Conservation (phyloP, 2,797 vertebrate genomes). For the Sciaenops ocellatus region DNA sequence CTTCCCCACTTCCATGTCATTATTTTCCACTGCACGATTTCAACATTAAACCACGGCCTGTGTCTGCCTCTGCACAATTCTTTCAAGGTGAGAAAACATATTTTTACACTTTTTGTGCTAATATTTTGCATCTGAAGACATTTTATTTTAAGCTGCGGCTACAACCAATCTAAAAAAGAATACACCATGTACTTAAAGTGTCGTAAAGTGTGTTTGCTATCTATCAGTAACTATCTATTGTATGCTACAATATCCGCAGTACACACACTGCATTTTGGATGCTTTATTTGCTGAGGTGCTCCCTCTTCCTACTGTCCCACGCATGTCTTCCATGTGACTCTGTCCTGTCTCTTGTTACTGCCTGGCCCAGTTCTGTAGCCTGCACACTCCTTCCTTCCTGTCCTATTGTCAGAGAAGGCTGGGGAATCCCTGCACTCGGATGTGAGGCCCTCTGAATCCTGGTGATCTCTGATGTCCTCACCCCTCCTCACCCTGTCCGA, state of each 20-base stretch:
- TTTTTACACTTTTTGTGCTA: neutral
- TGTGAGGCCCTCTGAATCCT: constrained; percentile 61
- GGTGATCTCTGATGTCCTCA: constrained; percentile 64
- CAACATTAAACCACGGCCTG: neutral
- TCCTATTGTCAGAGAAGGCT: constrained; percentile 79
- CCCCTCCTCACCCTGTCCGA: constrained; percentile 46
- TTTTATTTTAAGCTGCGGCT: neutral
- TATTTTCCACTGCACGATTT: constrained; percentile 43
- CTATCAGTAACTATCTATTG: neutral
- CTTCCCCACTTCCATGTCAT: constrained; percentile 28
- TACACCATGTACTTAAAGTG: neutral
- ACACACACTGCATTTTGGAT: constrained; percentile 11
- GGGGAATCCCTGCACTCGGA: constrained; percentile 82
- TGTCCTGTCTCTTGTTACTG: constrained; percentile 67
- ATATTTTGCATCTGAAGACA: constrained; percentile 6
- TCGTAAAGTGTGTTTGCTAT: constrained; percentile 1
- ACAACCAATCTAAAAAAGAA: neutral
- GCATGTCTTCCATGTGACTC: constrained; percentile 39
- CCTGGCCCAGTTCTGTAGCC: constrained; percentile 60
- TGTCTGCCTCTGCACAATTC: neutral
- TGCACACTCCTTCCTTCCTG: constrained; percentile 83
- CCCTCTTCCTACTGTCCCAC: constrained; percentile 15
- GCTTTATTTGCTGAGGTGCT: constrained; percentile 21
- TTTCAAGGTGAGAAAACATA: neutral
- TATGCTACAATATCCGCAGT: neutral